phyloP scores from a whole-genome alignment of 1,140 invertebrate species.

The Teleogryllus occipitalis region DNA sequence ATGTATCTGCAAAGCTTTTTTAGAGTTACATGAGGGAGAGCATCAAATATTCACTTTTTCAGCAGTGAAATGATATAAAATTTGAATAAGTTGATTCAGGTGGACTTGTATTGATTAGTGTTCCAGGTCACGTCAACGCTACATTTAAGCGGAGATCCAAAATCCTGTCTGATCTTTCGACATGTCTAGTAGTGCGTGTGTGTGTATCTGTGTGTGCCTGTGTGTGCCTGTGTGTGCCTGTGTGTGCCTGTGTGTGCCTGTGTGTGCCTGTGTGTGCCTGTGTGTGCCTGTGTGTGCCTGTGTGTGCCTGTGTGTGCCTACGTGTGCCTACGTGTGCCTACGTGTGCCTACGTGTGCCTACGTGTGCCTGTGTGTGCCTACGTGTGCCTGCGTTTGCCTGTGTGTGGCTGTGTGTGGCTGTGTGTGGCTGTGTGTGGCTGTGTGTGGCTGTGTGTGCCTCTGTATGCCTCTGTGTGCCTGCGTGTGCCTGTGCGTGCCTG shows the following conservation, averaged over 20 bases:
- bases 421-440: conserved; percentile 17
- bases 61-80: too few species aligned
- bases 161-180: neutral
- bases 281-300: conserved; percentile 13
- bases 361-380: conserved; percentile 15
- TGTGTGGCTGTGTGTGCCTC: conserved; percentile 15
- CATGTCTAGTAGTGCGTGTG: conserved; percentile 18
- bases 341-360: too few species aligned
- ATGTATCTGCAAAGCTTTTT: too few species aligned
- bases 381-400: too few species aligned
- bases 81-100: too few species aligned
- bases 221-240: conserved; percentile 16
- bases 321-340: conserved; percentile 13
- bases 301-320: conserved; percentile 17
- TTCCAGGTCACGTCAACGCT: too few species aligned
- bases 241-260: conserved; percentile 15
- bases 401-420: conserved; percentile 14
- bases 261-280: conserved; percentile 17
- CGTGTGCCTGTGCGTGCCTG: conserved; percentile 17
- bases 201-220: conserved; percentile 14
- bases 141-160: too few species aligned
- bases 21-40: too few species aligned
- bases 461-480: too few species aligned
- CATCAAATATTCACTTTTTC: too few species aligned
- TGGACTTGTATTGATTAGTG: too few species aligned